Conservation (phyloP, 2,797 vertebrate species). For the Sebastes melanostomus region DNA sequence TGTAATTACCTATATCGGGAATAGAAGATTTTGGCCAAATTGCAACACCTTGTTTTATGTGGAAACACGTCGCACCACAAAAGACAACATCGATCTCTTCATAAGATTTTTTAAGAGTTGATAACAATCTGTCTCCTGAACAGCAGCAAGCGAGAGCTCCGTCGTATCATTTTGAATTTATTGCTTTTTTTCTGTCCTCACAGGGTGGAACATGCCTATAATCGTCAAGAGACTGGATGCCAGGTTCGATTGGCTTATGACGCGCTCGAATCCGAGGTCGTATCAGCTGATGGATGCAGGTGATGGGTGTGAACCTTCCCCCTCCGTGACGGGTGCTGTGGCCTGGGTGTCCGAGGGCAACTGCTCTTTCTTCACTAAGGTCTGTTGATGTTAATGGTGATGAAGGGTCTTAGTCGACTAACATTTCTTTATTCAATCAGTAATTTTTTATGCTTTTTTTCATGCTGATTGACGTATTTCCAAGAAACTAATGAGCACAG, state of each 20-base stretch:
- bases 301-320: constrained; percentile 71
- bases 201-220: constrained; percentile 78
- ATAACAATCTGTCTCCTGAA: neutral
- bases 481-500: no score
- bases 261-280: constrained; percentile 51
- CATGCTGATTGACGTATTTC: no score
- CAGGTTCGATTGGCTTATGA: constrained; percentile 82
- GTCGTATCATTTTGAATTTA: no score
- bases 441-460: no score
- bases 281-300: constrained; percentile 72
- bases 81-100: neutral
- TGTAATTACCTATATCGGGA: no score
- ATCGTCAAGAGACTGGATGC: constrained; percentile 80
- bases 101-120: neutral
- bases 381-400: constrained; percentile 20
- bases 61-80: neutral
- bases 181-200: neutral
- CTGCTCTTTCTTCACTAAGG: constrained; percentile 86
- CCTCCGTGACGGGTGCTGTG: constrained; percentile 64
- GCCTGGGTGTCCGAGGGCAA: constrained; percentile 82
- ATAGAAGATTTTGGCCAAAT: neutral
- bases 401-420: no score
- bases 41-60: neutral
- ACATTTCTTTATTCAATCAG: no score
- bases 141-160: neutral